Conservation (phyloP, 2,888 invertebrate genomes). For the Nymphalis c-album region DNA sequence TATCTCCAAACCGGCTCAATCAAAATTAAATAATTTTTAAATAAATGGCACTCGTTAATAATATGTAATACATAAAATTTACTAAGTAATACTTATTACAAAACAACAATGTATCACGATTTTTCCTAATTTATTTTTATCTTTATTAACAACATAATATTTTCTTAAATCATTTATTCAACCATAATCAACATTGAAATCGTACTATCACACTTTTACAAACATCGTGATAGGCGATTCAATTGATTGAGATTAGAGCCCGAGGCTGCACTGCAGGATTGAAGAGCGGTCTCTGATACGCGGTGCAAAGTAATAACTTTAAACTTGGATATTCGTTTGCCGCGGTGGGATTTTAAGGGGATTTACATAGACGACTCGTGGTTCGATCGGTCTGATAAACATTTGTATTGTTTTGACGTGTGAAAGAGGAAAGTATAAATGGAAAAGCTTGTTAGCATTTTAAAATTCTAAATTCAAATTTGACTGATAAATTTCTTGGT, state of each 20-base stretch:
- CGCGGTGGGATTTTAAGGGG: neutral
- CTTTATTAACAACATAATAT: too few relatives aligned
- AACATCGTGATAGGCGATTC: conserved; percentile 4
- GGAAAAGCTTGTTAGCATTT: too few relatives aligned
- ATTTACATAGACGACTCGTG: conserved; percentile 2
- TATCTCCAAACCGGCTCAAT: too few relatives aligned
- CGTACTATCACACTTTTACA: conserved; percentile 4
- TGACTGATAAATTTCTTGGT: too few relatives aligned
- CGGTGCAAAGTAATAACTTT: conserved; percentile 19
- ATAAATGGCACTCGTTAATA: too few relatives aligned
- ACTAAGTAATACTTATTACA: too few relatives aligned
- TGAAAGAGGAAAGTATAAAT: neutral
- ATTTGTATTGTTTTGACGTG: conserved; percentile 6
- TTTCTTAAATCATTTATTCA: too few relatives aligned
- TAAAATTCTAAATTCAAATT: too few relatives aligned
- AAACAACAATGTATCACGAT: too few relatives aligned
- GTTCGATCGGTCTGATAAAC: conserved; percentile 4
- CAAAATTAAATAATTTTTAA: too few relatives aligned
- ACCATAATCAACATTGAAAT: neutral
- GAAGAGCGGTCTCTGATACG: conserved; percentile 10
- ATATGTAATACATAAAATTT: too few relatives aligned
- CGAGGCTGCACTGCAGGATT: conserved; percentile 13
- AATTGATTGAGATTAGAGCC: conserved; percentile 10
- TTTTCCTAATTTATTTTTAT: too few relatives aligned
- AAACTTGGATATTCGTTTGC: conserved; percentile 12